Evolutionary conservation across 2,113 vertebrate genomes (phyloP), one percentile per base, ranked within the genome.

Genomic region (Actenoides hombroni): DNA sequence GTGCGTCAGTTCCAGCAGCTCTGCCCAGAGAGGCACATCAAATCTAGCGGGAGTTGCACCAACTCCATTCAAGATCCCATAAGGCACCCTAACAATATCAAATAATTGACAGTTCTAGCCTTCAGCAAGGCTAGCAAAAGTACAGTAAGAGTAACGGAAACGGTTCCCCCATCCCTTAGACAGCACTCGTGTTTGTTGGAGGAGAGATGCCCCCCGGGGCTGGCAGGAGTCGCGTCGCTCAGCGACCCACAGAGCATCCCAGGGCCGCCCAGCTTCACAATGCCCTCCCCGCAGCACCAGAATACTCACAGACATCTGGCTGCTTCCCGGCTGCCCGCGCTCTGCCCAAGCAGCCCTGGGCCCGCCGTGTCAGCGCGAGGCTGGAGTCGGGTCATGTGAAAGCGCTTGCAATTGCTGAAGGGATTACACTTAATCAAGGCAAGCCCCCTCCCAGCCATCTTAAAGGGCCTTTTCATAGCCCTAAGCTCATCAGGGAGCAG

Each of bases 351-450:
- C 57, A 79, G 77, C 60, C 74, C 71, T 3, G 11, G 54, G 5
- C 76, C 60, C 68, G 86, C 90, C 31, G 86, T 83, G 86, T 84
- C 82, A 42, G 51, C 33, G 77, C 28, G 63, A 92, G 91, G 88
- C 84, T 91, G 95, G 84, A 84, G 81, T 87, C 4, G 0, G 87
- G 95, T 98, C 97, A 98, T 95, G 97, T 97, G 98, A 97, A 97
- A 98, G 86, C 1, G 94, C 97, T 98, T 98, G 95, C 97, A 93
- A 97, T 95, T 98, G 95, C 96, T 98, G 69, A 96, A 96, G 82
- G 96, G 97, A 98, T 98, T 98, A 98, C 56, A 42, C 57, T 97
- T 92, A 65, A 97, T 96, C 97, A 98, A 97, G 96, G 81, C 97
- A 93, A 95, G 80, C 79, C 96, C 94, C 86, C 88, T 90, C 95